Evolutionary conservation across 2,113 vertebrate genomes (phyloP).

Genomic region (Bettongia penicillata): DNA sequence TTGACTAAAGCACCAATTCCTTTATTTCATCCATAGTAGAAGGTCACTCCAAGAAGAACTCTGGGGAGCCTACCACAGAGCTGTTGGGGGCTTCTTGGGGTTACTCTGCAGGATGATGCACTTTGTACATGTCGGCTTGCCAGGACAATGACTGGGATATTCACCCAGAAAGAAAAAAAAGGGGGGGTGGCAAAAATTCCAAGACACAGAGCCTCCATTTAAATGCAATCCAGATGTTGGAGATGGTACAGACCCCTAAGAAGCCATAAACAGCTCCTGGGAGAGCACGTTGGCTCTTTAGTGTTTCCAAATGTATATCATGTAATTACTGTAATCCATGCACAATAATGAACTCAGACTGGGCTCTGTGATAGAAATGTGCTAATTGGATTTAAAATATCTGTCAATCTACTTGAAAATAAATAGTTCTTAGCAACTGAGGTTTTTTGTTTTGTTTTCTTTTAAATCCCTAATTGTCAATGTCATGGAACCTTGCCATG

Average conservation of each 20-base stretch:
- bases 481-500: not conserved
- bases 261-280: constrained; percentile 82
- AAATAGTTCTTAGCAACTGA: not conserved
- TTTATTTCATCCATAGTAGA: not conserved
- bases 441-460: not conserved
- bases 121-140: constrained; percentile 76
- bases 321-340: constrained; percentile 63
- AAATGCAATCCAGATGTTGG: constrained; percentile 88
- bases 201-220: constrained; percentile 81
- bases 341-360: constrained; percentile 48
- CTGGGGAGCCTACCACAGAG: not conserved
- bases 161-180: constrained; percentile 68
- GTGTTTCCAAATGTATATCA: constrained; percentile 67
- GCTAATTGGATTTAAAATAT: constrained; percentile 31
- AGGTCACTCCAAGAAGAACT: not conserved
- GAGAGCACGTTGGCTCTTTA: constrained; percentile 77
- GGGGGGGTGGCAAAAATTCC: constrained; percentile 78
- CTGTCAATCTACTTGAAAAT: constrained; percentile 14
- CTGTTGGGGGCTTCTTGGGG: constrained; percentile 69
- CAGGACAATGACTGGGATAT: constrained; percentile 73
- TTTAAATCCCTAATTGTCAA: not conserved
- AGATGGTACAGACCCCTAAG: constrained; percentile 79
- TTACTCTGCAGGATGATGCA: constrained; percentile 60
- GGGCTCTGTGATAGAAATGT: not conserved
- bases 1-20: not conserved